Percentiles rank a stretch among this genome's conserved stretches.
Conservation (phyloP, 2,113 vertebrate genomes). For the Lepisosteus osseus region DNA sequence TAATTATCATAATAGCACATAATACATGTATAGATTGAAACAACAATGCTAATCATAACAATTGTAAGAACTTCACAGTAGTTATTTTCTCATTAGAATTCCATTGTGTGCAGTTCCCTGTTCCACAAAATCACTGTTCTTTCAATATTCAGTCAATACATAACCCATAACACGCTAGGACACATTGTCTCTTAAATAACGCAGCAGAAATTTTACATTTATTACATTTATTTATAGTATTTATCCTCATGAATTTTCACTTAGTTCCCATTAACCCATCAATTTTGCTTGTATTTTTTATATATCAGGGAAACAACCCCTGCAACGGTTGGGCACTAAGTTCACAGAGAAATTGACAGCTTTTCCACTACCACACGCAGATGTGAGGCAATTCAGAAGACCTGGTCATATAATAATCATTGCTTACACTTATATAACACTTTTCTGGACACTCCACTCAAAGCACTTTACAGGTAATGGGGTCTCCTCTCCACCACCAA, state of each 20-base stretch:
- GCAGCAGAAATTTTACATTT: too few species aligned
- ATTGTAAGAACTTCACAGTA: conserved; percentile 40
- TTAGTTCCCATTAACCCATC: background rate
- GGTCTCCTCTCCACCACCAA: too few species aligned
- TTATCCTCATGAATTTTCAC: background rate
- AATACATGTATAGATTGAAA: conserved; percentile 29
- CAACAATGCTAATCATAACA: conserved; percentile 21
- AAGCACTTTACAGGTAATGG: too few species aligned
- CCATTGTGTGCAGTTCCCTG: conserved; percentile 16
- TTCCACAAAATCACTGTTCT: conserved; percentile 5
- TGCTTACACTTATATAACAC: too few species aligned
- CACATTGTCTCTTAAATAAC: background rate
- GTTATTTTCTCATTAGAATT: conserved; percentile 30
- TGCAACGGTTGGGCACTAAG: too few species aligned
- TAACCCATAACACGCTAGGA: background rate
- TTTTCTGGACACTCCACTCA: too few species aligned
- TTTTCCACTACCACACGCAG: too few species aligned
- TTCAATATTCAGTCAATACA: background rate
- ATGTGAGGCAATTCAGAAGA: too few species aligned
- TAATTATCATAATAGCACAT: conserved; percentile 13
- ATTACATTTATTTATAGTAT: background rate
- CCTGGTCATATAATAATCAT: too few species aligned
- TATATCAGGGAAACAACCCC: too few species aligned
- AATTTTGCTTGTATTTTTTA: too few species aligned
- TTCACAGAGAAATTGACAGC: too few species aligned